Base-by-base conservation (phyloP, 2,888 invertebrate genomes). In the Lathronympha strigana region DNA sequence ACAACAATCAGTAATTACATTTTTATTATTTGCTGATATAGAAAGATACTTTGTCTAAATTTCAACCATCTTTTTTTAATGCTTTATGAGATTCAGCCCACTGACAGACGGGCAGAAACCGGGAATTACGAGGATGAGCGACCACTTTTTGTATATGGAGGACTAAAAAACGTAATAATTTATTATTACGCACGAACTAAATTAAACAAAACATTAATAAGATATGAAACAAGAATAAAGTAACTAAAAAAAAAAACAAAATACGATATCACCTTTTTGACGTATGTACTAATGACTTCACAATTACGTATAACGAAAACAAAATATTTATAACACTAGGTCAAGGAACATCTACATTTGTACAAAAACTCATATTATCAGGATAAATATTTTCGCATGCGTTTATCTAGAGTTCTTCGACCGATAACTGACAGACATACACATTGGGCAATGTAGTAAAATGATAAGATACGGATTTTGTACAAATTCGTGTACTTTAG, bases 391-490 rank as follows among this genome's bases (percentile, higher is more conserved):
- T 63, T 50, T 63, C 17, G 57, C 63, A 43, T n/a, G 28, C 31
- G 21, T 49, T 43, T 63, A 50, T 43, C 57, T 21, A 23, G 57
- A 19, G 63, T 63, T 57, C 63, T 33, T 57, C 50, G 63, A 63
- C 63, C 63, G 63, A 63, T 63, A 63, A 25, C 50, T 15, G 19
- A 51, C 63, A 58, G 63, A 57, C 63, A 43, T 17, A 63, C 61
- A 53, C 63, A 51, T 43, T 50, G 57, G 63, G 63, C 57, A 40
- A 63, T 58, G 50, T 19, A 51, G 61, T 51, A 31, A 40, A 57
- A 31, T 5, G 63, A 63, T 63, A 50, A 63, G 63, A 63, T 63
- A 58, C 50, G n/a, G n/a, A 50, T 62, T 62, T 62, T 31, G 62
- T 38, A 38, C 54, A 28, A 62, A 45, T 54, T 36, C 19, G 51